Conservation (phyloP, 2,797 vertebrate species). For the Centroberyx gerrardi region DNA sequence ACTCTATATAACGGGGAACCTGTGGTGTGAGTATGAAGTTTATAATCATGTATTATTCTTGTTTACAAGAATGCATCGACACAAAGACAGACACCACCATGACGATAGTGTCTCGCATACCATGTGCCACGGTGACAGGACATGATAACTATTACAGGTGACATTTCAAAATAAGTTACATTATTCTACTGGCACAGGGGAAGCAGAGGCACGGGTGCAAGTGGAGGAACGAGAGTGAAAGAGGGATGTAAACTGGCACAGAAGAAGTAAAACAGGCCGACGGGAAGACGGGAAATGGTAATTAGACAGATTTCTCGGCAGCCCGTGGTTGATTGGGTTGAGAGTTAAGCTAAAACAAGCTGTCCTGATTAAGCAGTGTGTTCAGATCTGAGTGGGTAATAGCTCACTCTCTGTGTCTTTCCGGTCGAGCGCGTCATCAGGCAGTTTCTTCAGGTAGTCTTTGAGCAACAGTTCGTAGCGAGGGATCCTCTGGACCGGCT, state of each 20-base stretch:
- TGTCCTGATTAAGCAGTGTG: not conserved
- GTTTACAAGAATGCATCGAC: not conserved
- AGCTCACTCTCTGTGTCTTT: slow-evolving; percentile 95
- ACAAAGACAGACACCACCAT: not conserved
- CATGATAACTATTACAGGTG: not conserved
- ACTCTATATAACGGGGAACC: no score
- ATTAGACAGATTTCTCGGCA: not conserved
- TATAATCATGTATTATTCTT: no score
- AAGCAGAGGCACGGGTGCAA: not conserved
- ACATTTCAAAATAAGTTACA: not conserved
- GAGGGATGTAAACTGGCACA: not conserved
- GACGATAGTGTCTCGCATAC: no score
- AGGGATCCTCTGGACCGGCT: slow-evolving; percentile 97
- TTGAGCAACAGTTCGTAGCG: slow-evolving; percentile 96
- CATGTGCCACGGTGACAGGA: no score
- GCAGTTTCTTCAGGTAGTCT: slow-evolving; percentile 97
- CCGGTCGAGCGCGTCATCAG: slow-evolving; percentile 89
- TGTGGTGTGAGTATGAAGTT: no score
- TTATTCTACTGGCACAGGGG: not conserved
- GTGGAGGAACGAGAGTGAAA: not conserved
- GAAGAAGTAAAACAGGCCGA: no score
- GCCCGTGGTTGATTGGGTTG: not conserved
- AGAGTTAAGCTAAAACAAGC: not conserved
- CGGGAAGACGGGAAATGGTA: not conserved
- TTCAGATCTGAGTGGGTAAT: not conserved